Evolutionary conservation across 2,888 invertebrate genomes (phyloP).

Genomic region (Clusia tigrina): DNA sequence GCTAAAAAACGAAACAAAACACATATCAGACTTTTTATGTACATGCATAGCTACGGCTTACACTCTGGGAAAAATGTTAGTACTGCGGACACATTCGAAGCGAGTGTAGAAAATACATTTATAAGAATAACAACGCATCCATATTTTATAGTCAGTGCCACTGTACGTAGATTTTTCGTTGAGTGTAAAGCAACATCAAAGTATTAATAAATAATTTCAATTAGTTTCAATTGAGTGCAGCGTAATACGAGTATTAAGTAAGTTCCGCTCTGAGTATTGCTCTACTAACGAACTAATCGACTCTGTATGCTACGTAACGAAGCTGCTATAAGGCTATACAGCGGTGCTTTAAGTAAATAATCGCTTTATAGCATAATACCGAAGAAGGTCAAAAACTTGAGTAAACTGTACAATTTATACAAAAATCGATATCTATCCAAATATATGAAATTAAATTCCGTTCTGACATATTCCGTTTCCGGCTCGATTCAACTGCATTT

Average conservation of each 20-base stretch:
- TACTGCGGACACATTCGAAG: not conserved
- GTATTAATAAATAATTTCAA: not conserved
- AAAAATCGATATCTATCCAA: conserved; percentile 62
- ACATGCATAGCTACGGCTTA: conserved; percentile 1
- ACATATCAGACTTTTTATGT: conserved; percentile 15
- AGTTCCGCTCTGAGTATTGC: no score
- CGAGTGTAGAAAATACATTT: not conserved
- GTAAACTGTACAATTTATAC: conserved; percentile 65
- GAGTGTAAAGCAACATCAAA: conserved; percentile 1
- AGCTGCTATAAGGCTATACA: no score
- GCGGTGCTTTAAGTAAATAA: no score
- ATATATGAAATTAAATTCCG: conserved; percentile 62
- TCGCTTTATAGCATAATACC: conserved; percentile 59
- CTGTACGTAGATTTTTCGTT: not conserved
- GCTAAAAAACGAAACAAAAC: conserved; percentile 10
- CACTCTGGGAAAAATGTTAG: not conserved
- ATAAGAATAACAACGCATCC: no score
- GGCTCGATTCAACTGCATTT: conserved; percentile 65
- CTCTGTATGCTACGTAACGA: no score
- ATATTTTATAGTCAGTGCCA: not conserved
- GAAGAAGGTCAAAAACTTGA: conserved; percentile 63
- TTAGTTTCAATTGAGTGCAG: no score
- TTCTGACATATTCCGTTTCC: conserved; percentile 63
- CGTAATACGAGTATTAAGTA: no score
- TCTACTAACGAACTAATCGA: no score